Evolutionary conservation across 2,797 vertebrate genomes (phyloP).

Genomic region (Danio albolineatus): DNA sequence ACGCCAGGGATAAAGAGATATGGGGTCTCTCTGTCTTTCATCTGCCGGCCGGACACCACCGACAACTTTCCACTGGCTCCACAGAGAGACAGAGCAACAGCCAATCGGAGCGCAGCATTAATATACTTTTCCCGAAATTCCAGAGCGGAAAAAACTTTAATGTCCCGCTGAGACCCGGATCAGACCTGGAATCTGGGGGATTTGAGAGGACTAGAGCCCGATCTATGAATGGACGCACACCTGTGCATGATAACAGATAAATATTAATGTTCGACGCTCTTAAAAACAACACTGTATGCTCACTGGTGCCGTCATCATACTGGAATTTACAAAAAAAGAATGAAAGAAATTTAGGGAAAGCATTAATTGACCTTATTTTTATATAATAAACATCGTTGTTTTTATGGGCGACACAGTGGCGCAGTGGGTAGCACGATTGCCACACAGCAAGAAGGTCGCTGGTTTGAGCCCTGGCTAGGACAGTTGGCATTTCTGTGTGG

Average conservation of each 20-base stretch:
- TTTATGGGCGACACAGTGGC: too few relatives aligned
- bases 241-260: constrained; percentile 27
- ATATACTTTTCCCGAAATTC: constrained; percentile 66
- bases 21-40: constrained; percentile 75
- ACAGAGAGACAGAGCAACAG: neutral
- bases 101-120: constrained; percentile 51
- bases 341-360: too few relatives aligned
- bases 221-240: constrained; percentile 46
- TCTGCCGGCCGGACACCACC: constrained; percentile 79
- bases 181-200: constrained; percentile 68
- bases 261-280: neutral
- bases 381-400: too few relatives aligned
- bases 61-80: constrained; percentile 82
- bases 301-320: neutral
- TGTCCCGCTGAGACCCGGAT: constrained; percentile 69
- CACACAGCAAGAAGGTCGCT: too few relatives aligned
- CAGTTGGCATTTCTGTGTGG: too few relatives aligned
- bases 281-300: neutral
- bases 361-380: too few relatives aligned
- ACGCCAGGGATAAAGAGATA: constrained; percentile 81
- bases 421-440: too few relatives aligned
- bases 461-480: too few relatives aligned
- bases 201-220: constrained; percentile 61
- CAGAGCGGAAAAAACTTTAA: constrained; percentile 61
- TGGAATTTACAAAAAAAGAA: too few relatives aligned